Conservation (phyloP, 2,113 vertebrate genomes). For the Pangasianodon gigas region DNA sequence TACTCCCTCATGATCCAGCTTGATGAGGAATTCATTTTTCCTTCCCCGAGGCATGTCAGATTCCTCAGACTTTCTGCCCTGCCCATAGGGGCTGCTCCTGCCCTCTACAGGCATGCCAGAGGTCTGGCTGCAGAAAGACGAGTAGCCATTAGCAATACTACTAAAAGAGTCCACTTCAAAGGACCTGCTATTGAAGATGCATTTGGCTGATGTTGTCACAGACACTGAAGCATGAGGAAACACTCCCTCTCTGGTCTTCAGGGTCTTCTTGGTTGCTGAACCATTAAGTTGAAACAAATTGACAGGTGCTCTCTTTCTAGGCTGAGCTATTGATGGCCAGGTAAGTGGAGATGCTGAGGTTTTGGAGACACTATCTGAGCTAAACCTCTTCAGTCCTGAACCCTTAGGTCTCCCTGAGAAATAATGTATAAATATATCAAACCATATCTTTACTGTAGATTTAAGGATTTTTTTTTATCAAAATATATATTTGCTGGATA, state of each 20-base stretch:
- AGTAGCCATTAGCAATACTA: conserved; percentile 92
- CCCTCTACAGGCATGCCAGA: conserved; percentile 71
- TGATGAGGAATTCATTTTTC: conserved; percentile 86
- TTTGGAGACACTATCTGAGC: conserved; percentile 71
- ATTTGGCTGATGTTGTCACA: conserved; percentile 67
- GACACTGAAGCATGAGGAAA: conserved; percentile 73
- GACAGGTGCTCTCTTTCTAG: conserved; percentile 76
- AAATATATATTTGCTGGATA: neutral
- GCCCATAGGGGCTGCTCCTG: conserved; percentile 76
- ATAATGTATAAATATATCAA: conserved; percentile 23
- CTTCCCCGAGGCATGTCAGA: conserved; percentile 68
- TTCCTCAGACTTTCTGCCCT: conserved; percentile 79
- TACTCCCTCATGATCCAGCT: conserved; percentile 96
- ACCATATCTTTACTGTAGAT: neutral
- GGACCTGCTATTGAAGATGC: conserved; percentile 86
- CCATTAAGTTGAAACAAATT: conserved; percentile 90
- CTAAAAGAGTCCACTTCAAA: conserved; percentile 94
- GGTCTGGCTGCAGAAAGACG: conserved; percentile 78
- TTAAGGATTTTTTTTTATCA: neutral
- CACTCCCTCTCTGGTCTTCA: conserved; percentile 76
- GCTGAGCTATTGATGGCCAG: conserved; percentile 80
- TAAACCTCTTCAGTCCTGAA: conserved; percentile 77
- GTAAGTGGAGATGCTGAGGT: conserved; percentile 77
- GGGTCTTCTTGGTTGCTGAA: conserved; percentile 73
- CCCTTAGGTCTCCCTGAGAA: conserved; percentile 75